Evolutionary conservation across 2,113 vertebrate genomes (phyloP).

Genomic region (Orientallactaga bullata): DNA sequence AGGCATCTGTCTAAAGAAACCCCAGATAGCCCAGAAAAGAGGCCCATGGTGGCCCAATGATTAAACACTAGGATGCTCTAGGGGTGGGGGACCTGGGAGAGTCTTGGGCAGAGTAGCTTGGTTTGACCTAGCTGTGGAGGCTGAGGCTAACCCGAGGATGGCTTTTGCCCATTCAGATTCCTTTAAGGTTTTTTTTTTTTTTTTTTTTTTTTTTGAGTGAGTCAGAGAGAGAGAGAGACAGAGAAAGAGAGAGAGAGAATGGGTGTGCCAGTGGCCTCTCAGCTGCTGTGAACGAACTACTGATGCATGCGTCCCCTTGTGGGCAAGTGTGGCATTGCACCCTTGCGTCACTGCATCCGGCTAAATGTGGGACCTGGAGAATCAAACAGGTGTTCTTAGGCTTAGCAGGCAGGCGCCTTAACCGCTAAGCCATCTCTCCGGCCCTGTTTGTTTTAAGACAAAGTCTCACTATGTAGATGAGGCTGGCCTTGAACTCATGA

Average conservation of each 20-base stretch:
- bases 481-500: not conserved
- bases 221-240: too few species aligned
- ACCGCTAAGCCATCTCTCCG: too few species aligned
- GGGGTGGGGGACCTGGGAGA: not conserved
- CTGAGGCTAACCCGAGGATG: not conserved
- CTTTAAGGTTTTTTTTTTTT: not conserved
- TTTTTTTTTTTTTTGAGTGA: too few species aligned
- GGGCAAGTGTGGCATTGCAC: too few species aligned
- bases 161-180: not conserved
- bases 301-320: too few species aligned
- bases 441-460: not conserved
- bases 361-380: too few species aligned
- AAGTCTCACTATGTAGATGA: not conserved
- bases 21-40: not conserved
- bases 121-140: not conserved
- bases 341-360: too few species aligned
- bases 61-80: not conserved
- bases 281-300: too few species aligned
- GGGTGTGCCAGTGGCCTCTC: too few species aligned
- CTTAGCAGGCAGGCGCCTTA: too few species aligned
- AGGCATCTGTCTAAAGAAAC: not conserved
- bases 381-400: too few species aligned
- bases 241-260: too few species aligned
- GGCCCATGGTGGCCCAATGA: not conserved
- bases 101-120: not conserved